Evolutionary conservation across 1,140 invertebrate genomes (phyloP).

Genomic region (Calephelis virginiensis): DNA sequence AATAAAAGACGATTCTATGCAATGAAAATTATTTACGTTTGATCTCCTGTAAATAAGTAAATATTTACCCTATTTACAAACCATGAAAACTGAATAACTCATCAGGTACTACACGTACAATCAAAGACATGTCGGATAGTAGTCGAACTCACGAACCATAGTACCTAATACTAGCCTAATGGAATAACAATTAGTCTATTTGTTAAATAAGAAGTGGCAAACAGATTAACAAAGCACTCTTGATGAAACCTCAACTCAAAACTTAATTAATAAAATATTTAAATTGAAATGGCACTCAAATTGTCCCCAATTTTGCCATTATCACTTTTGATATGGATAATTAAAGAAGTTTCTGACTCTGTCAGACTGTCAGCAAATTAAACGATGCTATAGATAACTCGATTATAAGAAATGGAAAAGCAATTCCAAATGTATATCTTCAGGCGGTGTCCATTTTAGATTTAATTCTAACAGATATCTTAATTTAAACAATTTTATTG

Average conservation of each 20-base stretch:
- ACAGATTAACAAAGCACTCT: background rate
- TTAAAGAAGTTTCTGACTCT: constrained; percentile 16
- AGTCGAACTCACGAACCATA: too few species aligned
- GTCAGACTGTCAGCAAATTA: constrained; percentile 8
- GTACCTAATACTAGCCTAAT: too few species aligned
- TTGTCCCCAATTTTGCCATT: constrained; percentile 15
- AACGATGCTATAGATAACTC: constrained; percentile 11
- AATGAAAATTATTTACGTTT: too few species aligned
- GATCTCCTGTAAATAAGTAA: too few species aligned
- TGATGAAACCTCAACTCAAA: background rate
- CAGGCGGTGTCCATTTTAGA: background rate
- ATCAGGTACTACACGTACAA: too few species aligned
- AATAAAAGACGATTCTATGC: too few species aligned
- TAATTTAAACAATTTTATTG: background rate
- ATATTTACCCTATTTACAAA: too few species aligned
- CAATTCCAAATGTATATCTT: background rate
- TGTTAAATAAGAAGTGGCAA: background rate
- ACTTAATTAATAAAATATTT: constrained; percentile 16
- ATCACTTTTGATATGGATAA: constrained; percentile 17
- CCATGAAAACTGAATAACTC: too few species aligned
- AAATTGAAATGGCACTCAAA: constrained; percentile 8
- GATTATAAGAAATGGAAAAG: constrained; percentile 10
- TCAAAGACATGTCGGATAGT: too few species aligned
- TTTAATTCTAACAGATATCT: background rate
- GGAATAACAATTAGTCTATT: too few species aligned